These are phyloP conservation scores for Pycnonotus jocosus DNA, from an alignment of 2,113 vertebrate genomes.

Conservation along the genomic window DNA sequence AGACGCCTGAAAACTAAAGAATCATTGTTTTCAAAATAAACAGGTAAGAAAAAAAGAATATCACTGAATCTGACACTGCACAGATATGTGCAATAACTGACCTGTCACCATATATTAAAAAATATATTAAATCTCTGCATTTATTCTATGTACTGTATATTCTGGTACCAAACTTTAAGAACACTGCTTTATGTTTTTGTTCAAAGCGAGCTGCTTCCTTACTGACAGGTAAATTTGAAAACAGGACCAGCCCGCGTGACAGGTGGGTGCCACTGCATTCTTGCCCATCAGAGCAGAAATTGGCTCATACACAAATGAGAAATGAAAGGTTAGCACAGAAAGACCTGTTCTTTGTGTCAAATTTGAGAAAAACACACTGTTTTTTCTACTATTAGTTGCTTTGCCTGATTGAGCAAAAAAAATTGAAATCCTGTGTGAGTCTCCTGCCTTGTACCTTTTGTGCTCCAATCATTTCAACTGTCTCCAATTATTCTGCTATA, in stretches of 20 bases:
- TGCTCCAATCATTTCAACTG: neutral
- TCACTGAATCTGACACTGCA: neutral
- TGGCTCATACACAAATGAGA: neutral
- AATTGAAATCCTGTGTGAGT: fast-evolving
- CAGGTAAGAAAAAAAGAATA: neutral
- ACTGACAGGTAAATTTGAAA: neutral
- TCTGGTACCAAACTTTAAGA: neutral
- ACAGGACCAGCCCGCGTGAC: too few relatives aligned
- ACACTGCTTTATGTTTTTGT: neutral
- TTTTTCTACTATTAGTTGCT: neutral
- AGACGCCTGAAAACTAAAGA: neutral
- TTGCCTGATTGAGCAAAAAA: neutral
- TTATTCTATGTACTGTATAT: neutral
- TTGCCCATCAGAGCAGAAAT: neutral
- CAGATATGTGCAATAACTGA: neutral
- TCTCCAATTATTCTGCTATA: neutral
- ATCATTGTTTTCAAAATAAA: neutral
- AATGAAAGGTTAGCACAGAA: neutral
- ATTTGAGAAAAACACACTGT: fast-evolving
- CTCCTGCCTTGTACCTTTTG: neutral
- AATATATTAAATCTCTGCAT: neutral
- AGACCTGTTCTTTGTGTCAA: neutral
- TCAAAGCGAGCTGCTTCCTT: neutral
- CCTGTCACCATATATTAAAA: neutral
- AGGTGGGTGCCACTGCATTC: fast-evolving